Conservation (phyloP, 2,113 vertebrate genomes). For the Mastomys coucha region DNA sequence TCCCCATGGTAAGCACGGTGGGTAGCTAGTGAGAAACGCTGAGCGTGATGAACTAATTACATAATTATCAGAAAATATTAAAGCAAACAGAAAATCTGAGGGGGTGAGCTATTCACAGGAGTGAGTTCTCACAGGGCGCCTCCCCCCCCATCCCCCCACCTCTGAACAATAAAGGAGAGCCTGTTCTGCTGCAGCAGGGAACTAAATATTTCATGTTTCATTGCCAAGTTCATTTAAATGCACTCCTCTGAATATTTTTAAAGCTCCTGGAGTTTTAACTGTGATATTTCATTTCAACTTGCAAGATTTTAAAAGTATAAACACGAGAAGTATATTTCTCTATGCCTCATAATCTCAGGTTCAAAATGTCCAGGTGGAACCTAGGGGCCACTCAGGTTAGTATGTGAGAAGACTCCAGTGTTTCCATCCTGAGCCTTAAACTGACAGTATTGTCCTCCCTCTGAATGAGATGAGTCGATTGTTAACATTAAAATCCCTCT, state of each 20-base stretch:
- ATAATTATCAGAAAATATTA: slow-evolving; percentile 69
- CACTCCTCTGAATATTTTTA: slow-evolving; percentile 64
- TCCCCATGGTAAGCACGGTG: slow-evolving; percentile 55
- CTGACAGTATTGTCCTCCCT: not conserved
- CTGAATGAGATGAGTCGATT: not conserved
- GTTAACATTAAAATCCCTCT: slow-evolving; percentile 42
- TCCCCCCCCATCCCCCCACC: not conserved
- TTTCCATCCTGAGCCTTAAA: not conserved
- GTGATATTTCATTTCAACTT: slow-evolving; percentile 32
- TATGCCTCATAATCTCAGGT: not conserved
- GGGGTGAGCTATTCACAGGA: not conserved
- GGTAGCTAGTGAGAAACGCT: slow-evolving; percentile 47
- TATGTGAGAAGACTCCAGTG: not conserved
- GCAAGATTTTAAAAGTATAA: not conserved
- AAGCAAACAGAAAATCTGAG: slow-evolving; percentile 57
- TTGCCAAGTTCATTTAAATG: slow-evolving; percentile 55
- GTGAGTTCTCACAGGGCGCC: not conserved
- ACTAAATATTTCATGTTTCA: slow-evolving; percentile 65
- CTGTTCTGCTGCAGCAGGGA: not conserved
- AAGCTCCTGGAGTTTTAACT: slow-evolving; percentile 47
- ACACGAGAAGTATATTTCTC: slow-evolving; percentile 9
- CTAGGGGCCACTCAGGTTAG: not conserved
- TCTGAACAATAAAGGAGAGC: slow-evolving; percentile 29
- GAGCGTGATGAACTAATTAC: slow-evolving; percentile 60
- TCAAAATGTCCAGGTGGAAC: not conserved